Evolutionary conservation across 1,140 invertebrate species (phyloP).

Genomic region (Potamilus streckersoni): DNA sequence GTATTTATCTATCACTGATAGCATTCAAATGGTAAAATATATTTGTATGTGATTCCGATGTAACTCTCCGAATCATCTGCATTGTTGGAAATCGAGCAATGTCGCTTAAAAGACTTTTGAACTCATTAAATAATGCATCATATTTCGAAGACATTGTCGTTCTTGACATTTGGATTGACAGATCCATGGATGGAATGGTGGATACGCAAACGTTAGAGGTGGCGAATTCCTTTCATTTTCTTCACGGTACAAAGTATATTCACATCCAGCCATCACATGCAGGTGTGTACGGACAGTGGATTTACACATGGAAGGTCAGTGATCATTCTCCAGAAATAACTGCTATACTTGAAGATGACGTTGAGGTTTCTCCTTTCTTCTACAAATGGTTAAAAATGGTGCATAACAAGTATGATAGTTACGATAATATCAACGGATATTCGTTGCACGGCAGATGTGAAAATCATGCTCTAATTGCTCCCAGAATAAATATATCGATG

Average conservation of each 20-base stretch:
- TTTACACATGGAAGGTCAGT: slow-evolving; percentile 29
- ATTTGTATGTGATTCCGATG: too few relatives aligned
- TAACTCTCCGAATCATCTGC: slow-evolving; percentile 1
- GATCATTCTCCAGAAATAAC: too few relatives aligned
- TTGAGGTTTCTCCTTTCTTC: slow-evolving; percentile 35
- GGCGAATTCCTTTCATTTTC: slow-evolving; percentile 30
- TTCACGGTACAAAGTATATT: slow-evolving; percentile 29
- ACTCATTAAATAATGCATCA: background rate
- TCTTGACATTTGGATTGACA: slow-evolving; percentile 38
- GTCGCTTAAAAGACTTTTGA: slow-evolving; percentile 20
- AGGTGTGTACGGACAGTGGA: slow-evolving; percentile 42
- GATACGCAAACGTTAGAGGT: slow-evolving; percentile 17
- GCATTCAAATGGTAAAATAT: too few relatives aligned
- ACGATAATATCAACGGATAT: slow-evolving; percentile 29
- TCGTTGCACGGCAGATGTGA: background rate
- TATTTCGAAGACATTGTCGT: slow-evolving; percentile 24
- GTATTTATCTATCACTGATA: too few relatives aligned
- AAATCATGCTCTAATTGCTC: slow-evolving; percentile 5
- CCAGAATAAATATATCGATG: too few relatives aligned
- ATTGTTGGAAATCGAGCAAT: slow-evolving; percentile 20
- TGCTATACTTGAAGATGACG: slow-evolving; percentile 40
- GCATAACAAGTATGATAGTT: slow-evolving; percentile 36
- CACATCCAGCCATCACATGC: slow-evolving; percentile 29
- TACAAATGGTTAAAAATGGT: slow-evolving; percentile 35
- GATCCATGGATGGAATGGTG: slow-evolving; percentile 3